Percentiles rank a stretch among this genome's conserved stretches.
These are phyloP conservation scores for Falco punctatus DNA, from an alignment of 2,113 vertebrate species.

Conservation along the genomic window DNA sequence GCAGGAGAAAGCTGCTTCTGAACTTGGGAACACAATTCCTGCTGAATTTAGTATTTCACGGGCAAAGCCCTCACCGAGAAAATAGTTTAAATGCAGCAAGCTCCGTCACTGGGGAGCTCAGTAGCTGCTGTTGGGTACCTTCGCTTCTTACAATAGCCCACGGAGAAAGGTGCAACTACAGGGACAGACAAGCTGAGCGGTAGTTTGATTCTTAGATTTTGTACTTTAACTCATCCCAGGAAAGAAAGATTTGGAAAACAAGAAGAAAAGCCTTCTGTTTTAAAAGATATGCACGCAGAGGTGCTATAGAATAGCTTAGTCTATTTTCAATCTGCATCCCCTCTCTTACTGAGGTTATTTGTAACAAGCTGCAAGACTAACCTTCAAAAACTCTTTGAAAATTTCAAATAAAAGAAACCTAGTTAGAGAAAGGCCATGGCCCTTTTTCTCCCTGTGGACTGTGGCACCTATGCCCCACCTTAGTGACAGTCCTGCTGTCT, in stretches of 20 bases:
- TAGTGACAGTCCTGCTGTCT: neutral
- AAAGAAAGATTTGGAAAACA: neutral
- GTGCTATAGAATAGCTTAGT: neutral
- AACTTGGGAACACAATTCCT: neutral
- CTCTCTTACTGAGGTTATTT: neutral
- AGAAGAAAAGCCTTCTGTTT: neutral
- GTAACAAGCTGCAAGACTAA: neutral
- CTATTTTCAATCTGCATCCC: neutral
- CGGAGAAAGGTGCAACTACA: neutral
- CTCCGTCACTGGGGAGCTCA: neutral
- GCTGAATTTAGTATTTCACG: neutral
- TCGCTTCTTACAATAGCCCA: neutral
- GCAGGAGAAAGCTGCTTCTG: neutral
- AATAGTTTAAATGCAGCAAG: neutral
- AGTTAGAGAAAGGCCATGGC: neutral
- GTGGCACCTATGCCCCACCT: neutral
- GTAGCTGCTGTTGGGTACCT: neutral
- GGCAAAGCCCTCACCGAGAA: neutral
- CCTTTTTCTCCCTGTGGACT: neutral
- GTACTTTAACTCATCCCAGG: accelerated
- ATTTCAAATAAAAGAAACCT: neutral
- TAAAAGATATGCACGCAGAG: neutral
- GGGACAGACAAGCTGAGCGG: neutral
- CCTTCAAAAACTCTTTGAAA: accelerated
- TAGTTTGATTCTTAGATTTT: neutral